Evolutionary conservation across 1,140 invertebrate genomes (phyloP), one percentile per base, ranked within the genome.

Genomic region (Teleopsis dalmanni): DNA sequence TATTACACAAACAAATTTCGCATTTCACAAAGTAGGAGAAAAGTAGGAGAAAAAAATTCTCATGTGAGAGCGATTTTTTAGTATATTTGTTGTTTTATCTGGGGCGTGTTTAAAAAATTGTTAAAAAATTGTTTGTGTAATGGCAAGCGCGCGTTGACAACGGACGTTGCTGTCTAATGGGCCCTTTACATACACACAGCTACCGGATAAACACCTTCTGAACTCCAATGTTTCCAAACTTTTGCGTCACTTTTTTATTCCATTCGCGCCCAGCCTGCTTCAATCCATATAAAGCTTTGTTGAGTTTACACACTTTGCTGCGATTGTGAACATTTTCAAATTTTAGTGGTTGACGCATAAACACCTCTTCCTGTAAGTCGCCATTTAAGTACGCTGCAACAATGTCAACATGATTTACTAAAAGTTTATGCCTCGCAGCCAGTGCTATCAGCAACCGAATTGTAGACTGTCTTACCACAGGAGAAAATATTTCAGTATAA

Each of bases 291-390:
- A 63, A 10, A 11, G 65, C 56, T 45, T 51, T 54, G 13, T 48
- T 54, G 13, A 65, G 37, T 50, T 52, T 53, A 43, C 52, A 57
- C 2, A 58, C 55, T 51, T 35, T 44, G 9, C 45, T 31, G 19
- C 18, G 19, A 50, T 19, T 35, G 31, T 21, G 34, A 36, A 45
- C 34, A 29, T 46, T 19, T 49, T 46, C 21, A 35, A 51, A 50
- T 21, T 55, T 62, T 13, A 56, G 29, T 19, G 71, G 68, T 41
- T 58, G 57, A 40, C 55, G 48, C 70, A 74, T 73, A 25, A 37
- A 47, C 9, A 47, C 23, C 1, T 16, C 34, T 18, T 47, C 35
- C 6, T 47, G 27, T 2, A 38, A 19, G 3, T 35, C n/a, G 13
- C 45, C 45, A 29, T 47, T 47, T 11, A 47, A n/a, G 31, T 51